Percentiles rank a stretch among this genome's conserved stretches.
Evolutionary conservation across 2,113 vertebrate species (phyloP).

Genomic region (Phrynosoma blainvillii): DNA sequence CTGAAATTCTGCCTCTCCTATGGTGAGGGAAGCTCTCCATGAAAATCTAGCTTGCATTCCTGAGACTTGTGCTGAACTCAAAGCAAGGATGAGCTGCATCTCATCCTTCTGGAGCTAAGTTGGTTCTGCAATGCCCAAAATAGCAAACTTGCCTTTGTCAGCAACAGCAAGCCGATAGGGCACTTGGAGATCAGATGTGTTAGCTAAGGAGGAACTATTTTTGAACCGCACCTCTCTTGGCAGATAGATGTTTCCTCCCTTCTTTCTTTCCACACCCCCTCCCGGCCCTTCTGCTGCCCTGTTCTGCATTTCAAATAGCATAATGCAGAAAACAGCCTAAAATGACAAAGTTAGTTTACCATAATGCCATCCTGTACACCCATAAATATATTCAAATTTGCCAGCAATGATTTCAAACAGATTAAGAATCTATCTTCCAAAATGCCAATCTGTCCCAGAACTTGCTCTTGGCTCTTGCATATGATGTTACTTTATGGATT

Average conservation of each 20-base stretch:
- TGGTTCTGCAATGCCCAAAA: constrained; percentile 2
- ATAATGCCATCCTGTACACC: background rate
- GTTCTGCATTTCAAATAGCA: background rate
- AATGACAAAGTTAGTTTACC: background rate
- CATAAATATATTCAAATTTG: constrained; percentile 20
- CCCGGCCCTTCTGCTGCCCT: background rate
- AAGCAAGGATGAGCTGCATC: background rate
- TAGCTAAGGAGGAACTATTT: constrained; percentile 15
- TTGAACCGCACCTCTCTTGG: background rate
- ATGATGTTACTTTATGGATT: constrained; percentile 23
- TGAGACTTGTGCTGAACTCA: background rate
- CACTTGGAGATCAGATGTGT: constrained; percentile 23
- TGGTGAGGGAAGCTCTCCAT: background rate
- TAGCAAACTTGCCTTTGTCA: constrained; percentile 5
- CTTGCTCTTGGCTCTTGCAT: background rate
- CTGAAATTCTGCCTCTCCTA: background rate
- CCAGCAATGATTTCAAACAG: background rate
- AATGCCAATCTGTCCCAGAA: background rate
- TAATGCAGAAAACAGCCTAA: background rate
- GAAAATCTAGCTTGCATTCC: background rate
- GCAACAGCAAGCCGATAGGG: background rate
- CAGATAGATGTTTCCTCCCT: background rate
- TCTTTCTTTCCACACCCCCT: too few relatives aligned
- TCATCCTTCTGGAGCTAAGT: background rate
- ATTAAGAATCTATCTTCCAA: constrained; percentile 1